Percentiles rank a stretch among this genome's conserved stretches.
Conservation (phyloP, 2,888 invertebrate genomes). For the Phyto melanocephala region DNA sequence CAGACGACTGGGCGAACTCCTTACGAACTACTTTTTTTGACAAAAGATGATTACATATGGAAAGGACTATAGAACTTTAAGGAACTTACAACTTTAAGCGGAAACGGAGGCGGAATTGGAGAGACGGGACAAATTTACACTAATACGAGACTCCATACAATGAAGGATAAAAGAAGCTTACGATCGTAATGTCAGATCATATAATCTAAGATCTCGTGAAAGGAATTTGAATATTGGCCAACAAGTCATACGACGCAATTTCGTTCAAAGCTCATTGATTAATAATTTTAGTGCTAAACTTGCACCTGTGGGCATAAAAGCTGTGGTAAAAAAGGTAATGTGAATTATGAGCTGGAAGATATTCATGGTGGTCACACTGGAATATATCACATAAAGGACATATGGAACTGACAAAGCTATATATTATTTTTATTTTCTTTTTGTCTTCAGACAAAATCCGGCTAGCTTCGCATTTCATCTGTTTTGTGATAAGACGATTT, state of each 20-base stretch:
- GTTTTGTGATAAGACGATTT: too few species aligned
- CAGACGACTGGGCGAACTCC: neutral
- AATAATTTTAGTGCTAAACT: neutral
- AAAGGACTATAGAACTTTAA: neutral
- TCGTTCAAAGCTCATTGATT: neutral
- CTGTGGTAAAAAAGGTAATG: too few species aligned
- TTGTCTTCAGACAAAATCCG: too few species aligned
- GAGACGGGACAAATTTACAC: neutral
- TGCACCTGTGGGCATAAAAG: neutral
- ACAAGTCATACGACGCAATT: neutral
- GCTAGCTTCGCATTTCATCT: too few species aligned
- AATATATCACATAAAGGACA: too few species aligned
- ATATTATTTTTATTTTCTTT: too few species aligned
- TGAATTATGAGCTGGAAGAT: too few species aligned
- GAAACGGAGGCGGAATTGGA: neutral
- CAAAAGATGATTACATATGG: neutral
- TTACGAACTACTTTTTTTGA: neutral
- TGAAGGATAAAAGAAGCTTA: neutral
- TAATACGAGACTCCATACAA: neutral
- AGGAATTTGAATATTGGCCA: neutral
- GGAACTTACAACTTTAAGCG: neutral
- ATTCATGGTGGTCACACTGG: too few species aligned
- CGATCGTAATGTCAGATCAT: neutral
- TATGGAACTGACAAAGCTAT: too few species aligned
- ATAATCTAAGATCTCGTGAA: neutral